These are phyloP conservation scores for Papilio dardanus DNA, from an alignment of 1,140 invertebrate genomes.

Conservation along the genomic window DNA sequence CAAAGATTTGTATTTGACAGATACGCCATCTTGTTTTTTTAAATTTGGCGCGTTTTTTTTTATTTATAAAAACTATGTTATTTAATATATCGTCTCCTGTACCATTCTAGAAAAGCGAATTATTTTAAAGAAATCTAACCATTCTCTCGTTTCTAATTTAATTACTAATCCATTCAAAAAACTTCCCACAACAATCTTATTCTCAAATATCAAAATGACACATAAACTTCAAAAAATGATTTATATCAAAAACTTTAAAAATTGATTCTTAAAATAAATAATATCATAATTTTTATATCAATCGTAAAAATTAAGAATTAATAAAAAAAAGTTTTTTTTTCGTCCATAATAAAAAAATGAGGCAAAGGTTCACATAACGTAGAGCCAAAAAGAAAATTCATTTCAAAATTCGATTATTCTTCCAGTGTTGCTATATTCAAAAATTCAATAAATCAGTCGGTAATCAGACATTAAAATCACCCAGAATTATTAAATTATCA, in stretches of 20 bases:
- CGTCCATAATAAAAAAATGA: not conserved
- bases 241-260: conserved; percentile 5
- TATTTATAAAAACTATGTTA: not conserved
- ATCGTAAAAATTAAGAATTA: not conserved
- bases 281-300: conserved; percentile 19
- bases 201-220: conserved; percentile 14
- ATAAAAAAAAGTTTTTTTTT: not conserved
- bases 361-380: not conserved
- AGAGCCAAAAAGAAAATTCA: not conserved
- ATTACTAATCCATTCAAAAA: not conserved
- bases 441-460: not conserved
- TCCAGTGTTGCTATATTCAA: not conserved
- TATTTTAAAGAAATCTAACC: not conserved
- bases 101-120: conserved; percentile 12
- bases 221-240: conserved; percentile 4
- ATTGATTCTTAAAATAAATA: conserved; percentile 12
- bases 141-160: not conserved
- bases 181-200: not conserved
- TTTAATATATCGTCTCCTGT: not conserved
- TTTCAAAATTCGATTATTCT: not conserved
- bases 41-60: not conserved
- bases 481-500: not conserved
- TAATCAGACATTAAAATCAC: not conserved
- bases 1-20: not conserved
- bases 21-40: not conserved